These are phyloP conservation scores for Centruroides sculpturatus DNA, from an alignment of 1,140 invertebrate species.

Conservation along the genomic window DNA sequence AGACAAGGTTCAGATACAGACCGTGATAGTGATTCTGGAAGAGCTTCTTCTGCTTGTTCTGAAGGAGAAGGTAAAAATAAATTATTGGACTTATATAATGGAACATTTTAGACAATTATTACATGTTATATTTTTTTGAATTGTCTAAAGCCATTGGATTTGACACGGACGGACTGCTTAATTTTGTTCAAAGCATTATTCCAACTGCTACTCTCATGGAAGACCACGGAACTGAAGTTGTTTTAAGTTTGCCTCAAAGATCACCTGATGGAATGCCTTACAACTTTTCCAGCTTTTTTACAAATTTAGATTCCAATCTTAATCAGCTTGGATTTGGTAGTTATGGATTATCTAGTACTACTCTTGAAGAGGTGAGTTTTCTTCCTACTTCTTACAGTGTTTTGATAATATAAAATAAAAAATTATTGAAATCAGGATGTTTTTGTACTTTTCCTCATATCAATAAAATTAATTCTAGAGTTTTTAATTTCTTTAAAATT, in stretches of 20 bases:
- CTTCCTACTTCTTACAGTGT: no score
- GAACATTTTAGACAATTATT: not conserved
- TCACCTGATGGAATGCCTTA: conserved; percentile 17
- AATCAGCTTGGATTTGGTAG: conserved; percentile 30
- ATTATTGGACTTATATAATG: not conserved
- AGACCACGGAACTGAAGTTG: conserved; percentile 29
- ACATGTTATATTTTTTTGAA: not conserved
- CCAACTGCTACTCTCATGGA: conserved; percentile 28
- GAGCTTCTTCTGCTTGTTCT: conserved; percentile 7
- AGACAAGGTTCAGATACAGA: conserved; percentile 3
- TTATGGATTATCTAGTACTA: conserved; percentile 39
- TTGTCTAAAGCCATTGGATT: not conserved
- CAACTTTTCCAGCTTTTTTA: conserved; percentile 31
- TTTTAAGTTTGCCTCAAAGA: conserved; percentile 29
- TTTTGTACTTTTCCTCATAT: no score
- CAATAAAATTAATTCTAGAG: conserved; percentile 18
- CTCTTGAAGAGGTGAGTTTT: conserved; percentile 34
- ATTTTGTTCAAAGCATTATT: conserved; percentile 28
- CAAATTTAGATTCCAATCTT: conserved; percentile 29
- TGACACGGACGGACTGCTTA: conserved; percentile 18
- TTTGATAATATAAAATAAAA: no score
- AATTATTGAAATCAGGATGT: no score
- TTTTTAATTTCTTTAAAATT: no score
- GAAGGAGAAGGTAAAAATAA: not conserved
- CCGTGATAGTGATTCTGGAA: conserved; percentile 11